Evolutionary conservation across 2,888 invertebrate species (phyloP).

Genomic region (Pyrochroa serraticornis): DNA sequence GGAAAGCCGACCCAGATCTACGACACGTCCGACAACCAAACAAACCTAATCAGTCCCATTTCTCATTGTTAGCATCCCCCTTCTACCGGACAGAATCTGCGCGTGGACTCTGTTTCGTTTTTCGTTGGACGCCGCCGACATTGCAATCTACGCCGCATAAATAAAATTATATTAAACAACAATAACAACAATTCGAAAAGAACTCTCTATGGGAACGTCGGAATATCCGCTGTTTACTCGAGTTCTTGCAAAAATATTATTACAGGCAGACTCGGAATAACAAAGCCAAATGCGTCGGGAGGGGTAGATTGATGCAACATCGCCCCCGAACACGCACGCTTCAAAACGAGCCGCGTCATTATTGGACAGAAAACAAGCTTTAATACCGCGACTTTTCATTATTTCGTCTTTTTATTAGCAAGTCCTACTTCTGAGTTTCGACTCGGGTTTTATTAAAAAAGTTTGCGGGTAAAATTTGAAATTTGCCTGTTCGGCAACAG

Average conservation of each 20-base stretch:
- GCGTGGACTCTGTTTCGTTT: constrained; percentile 30
- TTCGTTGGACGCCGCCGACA: neutral
- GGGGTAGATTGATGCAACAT: neutral
- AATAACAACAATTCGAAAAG: constrained; percentile 8
- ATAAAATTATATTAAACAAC: constrained; percentile 19
- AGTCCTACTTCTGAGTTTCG: neutral
- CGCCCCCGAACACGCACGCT: neutral
- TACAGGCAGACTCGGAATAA: constrained; percentile 22
- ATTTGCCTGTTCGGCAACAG: constrained; percentile 15
- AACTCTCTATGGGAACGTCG: constrained; percentile 8
- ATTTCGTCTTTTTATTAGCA: constrained; percentile 5
- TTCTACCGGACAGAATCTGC: constrained; percentile 35
- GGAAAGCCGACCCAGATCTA: constrained; percentile 42
- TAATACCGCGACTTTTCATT: neutral
- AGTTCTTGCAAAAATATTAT: constrained; percentile 26
- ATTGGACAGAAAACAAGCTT: neutral
- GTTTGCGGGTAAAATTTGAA: constrained; percentile 17
- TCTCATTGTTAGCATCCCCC: constrained; percentile 39
- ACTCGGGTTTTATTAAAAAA: constrained; percentile 22
- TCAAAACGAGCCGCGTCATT: neutral
- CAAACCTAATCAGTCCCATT: constrained; percentile 45
- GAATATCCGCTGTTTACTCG: constrained; percentile 25
- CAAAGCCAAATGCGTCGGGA: constrained; percentile 14
- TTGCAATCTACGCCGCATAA: constrained; percentile 1
- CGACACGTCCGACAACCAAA: constrained; percentile 44